Evolutionary conservation across 2,113 vertebrate species (phyloP).

Genomic region (Rhagologus leucostigma): DNA sequence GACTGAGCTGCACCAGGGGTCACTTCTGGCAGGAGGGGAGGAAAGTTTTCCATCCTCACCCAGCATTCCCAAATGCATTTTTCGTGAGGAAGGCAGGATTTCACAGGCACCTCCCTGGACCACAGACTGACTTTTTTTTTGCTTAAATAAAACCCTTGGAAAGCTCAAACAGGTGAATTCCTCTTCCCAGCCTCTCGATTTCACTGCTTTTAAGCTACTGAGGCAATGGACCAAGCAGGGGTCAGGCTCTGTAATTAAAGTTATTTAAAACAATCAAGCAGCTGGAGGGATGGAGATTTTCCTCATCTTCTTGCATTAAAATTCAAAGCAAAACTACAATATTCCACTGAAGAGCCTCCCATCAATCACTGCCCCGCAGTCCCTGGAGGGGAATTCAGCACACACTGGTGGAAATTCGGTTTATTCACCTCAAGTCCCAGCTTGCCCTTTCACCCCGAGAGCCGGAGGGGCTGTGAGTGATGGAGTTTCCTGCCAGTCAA

Average conservation of each 20-base stretch:
- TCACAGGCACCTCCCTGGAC: background rate
- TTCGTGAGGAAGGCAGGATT: background rate
- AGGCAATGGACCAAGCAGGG: background rate
- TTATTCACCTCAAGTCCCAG: background rate
- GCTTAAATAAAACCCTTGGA: background rate
- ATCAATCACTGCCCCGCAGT: rapidly evolving
- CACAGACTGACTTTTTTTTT: background rate
- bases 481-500: slow-evolving; percentile 21
- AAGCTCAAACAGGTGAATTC: background rate
- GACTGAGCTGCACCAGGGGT: background rate
- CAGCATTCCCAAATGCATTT: background rate
- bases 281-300: background rate
- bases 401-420: rapidly evolving
- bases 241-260: background rate
- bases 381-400: rapidly evolving
- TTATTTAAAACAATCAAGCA: background rate
- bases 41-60: background rate
- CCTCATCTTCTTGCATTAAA: background rate
- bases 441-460: background rate
- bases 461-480: background rate
- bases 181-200: background rate
- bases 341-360: background rate
- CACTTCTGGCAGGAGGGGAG: background rate
- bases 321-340: background rate
- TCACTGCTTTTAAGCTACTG: background rate